Percentiles rank a stretch among this genome's conserved stretches.
Evolutionary conservation across 2,113 vertebrate genomes (phyloP).

Genomic region (Perca schrenkii): DNA sequence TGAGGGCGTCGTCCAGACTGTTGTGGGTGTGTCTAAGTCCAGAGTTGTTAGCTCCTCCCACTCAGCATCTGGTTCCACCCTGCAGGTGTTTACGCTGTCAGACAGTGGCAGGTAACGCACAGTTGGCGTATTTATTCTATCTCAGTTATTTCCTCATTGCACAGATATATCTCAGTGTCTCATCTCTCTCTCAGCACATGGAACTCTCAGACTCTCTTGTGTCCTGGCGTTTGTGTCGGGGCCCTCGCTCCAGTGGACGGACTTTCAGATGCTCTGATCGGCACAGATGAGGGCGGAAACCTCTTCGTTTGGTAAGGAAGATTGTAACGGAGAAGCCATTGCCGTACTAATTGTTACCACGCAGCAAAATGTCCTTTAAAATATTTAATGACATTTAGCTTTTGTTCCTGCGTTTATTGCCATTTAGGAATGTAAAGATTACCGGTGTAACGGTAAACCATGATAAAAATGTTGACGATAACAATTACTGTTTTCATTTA

Average conservation of each 20-base stretch:
- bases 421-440: too few relatives aligned
- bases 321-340: background rate
- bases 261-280: constrained; percentile 74
- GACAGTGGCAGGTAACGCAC: constrained; percentile 61
- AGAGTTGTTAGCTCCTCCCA: constrained; percentile 69
- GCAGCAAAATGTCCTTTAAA: background rate
- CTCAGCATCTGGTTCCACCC: constrained; percentile 36
- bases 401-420: too few relatives aligned
- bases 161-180: background rate
- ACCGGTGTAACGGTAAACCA: too few relatives aligned
- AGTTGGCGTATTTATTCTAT: background rate
- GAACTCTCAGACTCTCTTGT: constrained; percentile 38
- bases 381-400: too few relatives aligned
- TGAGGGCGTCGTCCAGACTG: constrained; percentile 60
- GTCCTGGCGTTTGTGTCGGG: constrained; percentile 63
- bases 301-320: constrained; percentile 74
- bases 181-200: constrained; percentile 24
- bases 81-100: constrained; percentile 65
- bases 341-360: background rate
- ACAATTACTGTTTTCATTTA: too few relatives aligned
- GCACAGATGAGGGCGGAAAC: constrained; percentile 62
- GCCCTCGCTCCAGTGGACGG: constrained; percentile 72
- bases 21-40: constrained; percentile 48
- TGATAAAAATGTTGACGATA: too few relatives aligned
- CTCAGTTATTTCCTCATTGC: background rate